These are phyloP conservation scores for Rhaphigaster nebulosa DNA, from an alignment of 2,888 invertebrate genomes.

Conservation along the genomic window DNA sequence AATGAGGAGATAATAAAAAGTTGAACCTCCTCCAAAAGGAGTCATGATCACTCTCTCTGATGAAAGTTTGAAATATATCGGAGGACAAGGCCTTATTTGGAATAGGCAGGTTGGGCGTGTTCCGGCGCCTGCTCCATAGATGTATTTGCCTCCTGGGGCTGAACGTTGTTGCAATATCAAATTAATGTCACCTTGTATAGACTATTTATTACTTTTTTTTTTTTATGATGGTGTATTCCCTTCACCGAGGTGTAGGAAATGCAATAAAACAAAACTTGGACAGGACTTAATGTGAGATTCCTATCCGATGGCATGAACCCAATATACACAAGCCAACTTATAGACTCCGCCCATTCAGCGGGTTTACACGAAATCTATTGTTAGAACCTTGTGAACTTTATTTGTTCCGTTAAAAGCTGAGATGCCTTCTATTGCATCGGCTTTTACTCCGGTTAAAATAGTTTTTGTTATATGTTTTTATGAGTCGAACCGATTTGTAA, in stretches of 20 bases:
- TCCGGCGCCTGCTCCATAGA: neutral
- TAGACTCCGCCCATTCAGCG: constrained; percentile 2
- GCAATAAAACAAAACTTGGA: neutral
- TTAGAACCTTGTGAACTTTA: constrained; percentile 1
- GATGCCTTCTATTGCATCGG: neutral
- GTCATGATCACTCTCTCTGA: constrained; percentile 23
- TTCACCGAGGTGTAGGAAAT: neutral
- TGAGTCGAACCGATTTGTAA: no score
- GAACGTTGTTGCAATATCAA: neutral
- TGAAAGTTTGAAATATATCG: constrained; percentile 34
- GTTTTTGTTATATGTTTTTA: neutral
- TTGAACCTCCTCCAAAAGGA: neutral
- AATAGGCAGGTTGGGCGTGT: neutral
- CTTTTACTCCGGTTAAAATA: neutral
- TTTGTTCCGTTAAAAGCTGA: neutral
- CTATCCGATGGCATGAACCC: neutral
- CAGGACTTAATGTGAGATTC: neutral
- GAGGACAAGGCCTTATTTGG: constrained; percentile 13
- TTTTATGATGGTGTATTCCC: neutral
- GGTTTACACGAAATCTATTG: constrained; percentile 29
- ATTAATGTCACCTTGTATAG: neutral
- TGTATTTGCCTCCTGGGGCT: neutral
- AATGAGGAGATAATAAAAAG: neutral
- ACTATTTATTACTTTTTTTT: neutral
- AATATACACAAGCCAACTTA: constrained; percentile 8